These are phyloP conservation scores for Platyrinchus mystaceus DNA, from an alignment of 2,797 vertebrate species.

Conservation along the genomic window DNA sequence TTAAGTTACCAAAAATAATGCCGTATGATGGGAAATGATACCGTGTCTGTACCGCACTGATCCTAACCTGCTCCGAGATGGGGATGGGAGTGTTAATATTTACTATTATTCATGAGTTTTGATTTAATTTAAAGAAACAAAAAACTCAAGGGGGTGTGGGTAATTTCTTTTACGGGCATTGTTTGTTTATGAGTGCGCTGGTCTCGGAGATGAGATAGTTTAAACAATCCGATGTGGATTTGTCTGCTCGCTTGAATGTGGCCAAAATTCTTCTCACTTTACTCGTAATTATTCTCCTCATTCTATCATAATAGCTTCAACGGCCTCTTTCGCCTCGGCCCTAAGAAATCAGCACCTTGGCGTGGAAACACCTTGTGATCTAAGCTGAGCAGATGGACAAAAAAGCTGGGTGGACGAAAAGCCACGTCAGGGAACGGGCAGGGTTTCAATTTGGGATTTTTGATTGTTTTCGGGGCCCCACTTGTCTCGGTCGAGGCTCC, in stretches of 20 bases:
- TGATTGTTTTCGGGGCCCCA: fast-evolving
- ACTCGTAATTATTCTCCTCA: neutral
- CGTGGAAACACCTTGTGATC: neutral
- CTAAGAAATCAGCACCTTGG: neutral
- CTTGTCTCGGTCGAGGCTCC: neutral
- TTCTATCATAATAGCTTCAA: neutral
- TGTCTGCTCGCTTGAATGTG: neutral
- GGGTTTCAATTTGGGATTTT: neutral
- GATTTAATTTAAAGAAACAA: neutral
- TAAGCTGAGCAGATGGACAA: neutral
- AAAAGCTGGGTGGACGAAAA: neutral
- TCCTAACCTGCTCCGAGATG: neutral
- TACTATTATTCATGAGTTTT: neutral
- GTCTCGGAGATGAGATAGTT: neutral
- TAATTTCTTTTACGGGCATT: neutral
- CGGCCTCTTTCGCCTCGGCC: neutral
- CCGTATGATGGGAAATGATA: neutral
- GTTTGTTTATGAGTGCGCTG: neutral
- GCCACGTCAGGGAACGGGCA: neutral
- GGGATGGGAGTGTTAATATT: neutral
- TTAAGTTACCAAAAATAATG: neutral
- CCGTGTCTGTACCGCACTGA: neutral
- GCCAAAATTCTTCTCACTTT: neutral
- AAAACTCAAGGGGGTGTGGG: neutral
- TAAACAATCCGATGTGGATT: neutral